A percentile compares a stretch with the other conserved stretches of the same genome.
These are phyloP conservation scores for zebrafish (Danio rerio) DNA, from an alignment of 2,113 vertebrate genomes.

Conservation along the genomic window GRCz12tu NC_133199.1:42625501-42626000, in stretches of 20 bases:
- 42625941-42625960: no score
- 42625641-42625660: background rate
- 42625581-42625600: background rate
- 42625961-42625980: no score
- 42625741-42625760: constrained; percentile 14
- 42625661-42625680: background rate
- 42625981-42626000: no score
- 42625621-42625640: background rate
- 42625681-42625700: background rate
- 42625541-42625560: background rate
- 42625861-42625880: background rate
- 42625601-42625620: background rate
- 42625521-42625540: background rate
- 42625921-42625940: background rate
- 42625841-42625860: background rate
- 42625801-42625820: constrained; percentile 1
- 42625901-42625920: background rate
- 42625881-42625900: background rate
- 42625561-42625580: background rate
- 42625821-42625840: background rate
- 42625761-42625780: constrained; percentile 10
- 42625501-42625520: background rate
- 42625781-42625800: constrained; percentile 9
- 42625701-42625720: constrained; percentile 21
- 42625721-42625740: constrained; percentile 21